These are phyloP conservation scores for Eupithecia exiguata DNA, from an alignment of 2,888 invertebrate species.

Conservation along the genomic window DNA sequence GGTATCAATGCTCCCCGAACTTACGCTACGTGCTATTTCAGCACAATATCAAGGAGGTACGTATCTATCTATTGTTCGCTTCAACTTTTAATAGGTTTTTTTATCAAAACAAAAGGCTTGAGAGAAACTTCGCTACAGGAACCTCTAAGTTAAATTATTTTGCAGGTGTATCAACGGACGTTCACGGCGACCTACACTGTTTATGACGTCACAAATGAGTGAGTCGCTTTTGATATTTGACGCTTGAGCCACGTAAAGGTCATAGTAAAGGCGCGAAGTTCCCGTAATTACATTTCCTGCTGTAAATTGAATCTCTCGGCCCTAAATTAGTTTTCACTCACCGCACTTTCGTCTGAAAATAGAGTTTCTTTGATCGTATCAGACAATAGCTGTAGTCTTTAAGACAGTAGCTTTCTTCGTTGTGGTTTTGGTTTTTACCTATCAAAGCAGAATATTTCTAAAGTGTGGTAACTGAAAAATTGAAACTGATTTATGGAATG, in stretches of 20 bases:
- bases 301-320: constrained; percentile 60
- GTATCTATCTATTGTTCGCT: constrained; percentile 40
- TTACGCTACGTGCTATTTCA: constrained; percentile 94
- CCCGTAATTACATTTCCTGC: constrained; percentile 57
- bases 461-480: constrained; percentile 19
- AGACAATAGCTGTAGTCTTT: constrained; percentile 11
- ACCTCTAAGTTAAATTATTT: constrained; percentile 61
- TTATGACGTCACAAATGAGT: constrained; percentile 96
- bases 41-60: constrained; percentile 94
- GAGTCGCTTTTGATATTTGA: constrained; percentile 79
- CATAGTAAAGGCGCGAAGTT: constrained; percentile 51
- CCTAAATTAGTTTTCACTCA: constrained; percentile 59
- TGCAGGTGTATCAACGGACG: constrained; percentile 92
- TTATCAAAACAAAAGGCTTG: constrained; percentile 48
- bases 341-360: constrained; percentile 50
- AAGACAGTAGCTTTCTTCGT: constrained; percentile 17
- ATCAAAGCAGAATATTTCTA: background rate
- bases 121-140: constrained; percentile 46
- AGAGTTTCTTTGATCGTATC: constrained; percentile 46
- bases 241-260: constrained; percentile 54
- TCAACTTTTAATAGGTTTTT: constrained; percentile 59
- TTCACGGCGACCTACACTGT: constrained; percentile 95
- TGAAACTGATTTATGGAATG: constrained; percentile 44
- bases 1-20: constrained; percentile 93
- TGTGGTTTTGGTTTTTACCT: background rate